Conservation (phyloP, 30 jellyfish, hydroid and myxozoan species). For the Nemopilema nomurai region DNA sequence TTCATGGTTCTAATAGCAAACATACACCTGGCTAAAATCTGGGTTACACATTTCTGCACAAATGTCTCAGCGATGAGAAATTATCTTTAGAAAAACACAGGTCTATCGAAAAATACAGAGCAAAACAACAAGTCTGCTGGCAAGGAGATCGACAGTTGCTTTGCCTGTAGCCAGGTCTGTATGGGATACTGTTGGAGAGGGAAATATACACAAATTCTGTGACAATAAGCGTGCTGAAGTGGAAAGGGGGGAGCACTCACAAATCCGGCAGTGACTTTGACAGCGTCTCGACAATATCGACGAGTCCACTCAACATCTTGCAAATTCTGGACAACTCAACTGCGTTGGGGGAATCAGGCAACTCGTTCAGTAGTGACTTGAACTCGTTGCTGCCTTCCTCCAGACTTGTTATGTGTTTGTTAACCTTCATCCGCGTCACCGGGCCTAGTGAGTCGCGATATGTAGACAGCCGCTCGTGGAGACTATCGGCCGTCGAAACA, state of each 20-base stretch:
- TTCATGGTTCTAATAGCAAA: no score
- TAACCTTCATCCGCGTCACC: conserved; percentile 85
- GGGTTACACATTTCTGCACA: no score
- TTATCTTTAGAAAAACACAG: no score
- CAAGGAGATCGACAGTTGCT: no score
- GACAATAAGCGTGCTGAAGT: not conserved
- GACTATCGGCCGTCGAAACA: conserved; percentile 18
- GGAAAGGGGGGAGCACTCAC: not conserved
- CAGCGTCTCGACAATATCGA: conserved; percentile 38
- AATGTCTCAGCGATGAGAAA: no score
- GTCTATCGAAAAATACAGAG: no score
- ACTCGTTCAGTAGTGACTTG: conserved; percentile 27
- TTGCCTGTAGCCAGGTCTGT: no score
- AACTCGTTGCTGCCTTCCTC: conserved; percentile 79
- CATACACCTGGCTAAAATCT: no score
- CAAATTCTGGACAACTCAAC: conserved; percentile 78
- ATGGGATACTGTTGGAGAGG: no score
- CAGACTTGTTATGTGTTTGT: conserved; percentile 51
- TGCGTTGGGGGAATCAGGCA: conserved; percentile 71
- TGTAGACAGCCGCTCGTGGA: conserved; percentile 71
- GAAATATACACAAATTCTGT: not conserved
- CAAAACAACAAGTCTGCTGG: no score
- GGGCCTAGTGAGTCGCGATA: conserved; percentile 95
- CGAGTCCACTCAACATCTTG: conserved; percentile 39
- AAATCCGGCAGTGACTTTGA: conserved; percentile 31